Percentiles rank a stretch among this genome's conserved stretches.
These are phyloP conservation scores for Zosterops hypoxanthus DNA, from an alignment of 2,113 vertebrate genomes.

Conservation along the genomic window DNA sequence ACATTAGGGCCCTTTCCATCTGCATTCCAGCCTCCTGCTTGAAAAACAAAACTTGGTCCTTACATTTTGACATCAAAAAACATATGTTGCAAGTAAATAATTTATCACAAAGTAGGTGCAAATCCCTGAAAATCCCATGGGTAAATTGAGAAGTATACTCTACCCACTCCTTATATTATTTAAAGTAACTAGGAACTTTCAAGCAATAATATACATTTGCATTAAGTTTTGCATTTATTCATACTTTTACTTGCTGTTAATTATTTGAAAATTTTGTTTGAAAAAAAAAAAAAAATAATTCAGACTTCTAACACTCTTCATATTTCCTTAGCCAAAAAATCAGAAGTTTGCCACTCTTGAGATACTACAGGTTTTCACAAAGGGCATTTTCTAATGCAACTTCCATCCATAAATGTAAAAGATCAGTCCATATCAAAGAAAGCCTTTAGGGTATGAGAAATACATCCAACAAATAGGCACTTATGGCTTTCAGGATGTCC, in stretches of 20 bases:
- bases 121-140: not conserved
- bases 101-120: slow-evolving; percentile 55
- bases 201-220: not conserved
- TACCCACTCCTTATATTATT: not conserved
- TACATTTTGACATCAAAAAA: slow-evolving; percentile 70
- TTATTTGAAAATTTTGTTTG: slow-evolving; percentile 19
- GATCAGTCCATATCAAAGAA: slow-evolving; percentile 69
- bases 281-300: not conserved
- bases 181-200: not conserved
- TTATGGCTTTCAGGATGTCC: slow-evolving; percentile 66
- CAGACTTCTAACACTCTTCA: not conserved
- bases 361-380: slow-evolving; percentile 43
- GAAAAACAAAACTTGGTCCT: slow-evolving; percentile 70
- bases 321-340: slow-evolving; percentile 35
- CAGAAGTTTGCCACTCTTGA: slow-evolving; percentile 46
- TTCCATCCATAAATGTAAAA: slow-evolving; percentile 51
- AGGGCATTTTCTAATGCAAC: slow-evolving; percentile 3
- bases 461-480: slow-evolving; percentile 61
- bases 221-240: slow-evolving; percentile 34
- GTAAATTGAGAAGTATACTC: not conserved
- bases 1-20: slow-evolving; percentile 86
- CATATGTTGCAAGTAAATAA: slow-evolving; percentile 71
- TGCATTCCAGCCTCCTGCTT: slow-evolving; percentile 87
- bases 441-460: slow-evolving; percentile 58
- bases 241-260: not conserved